Evolutionary conservation across 2,113 vertebrate genomes (phyloP), one percentile per base, ranked within the genome.

Genomic region (Prochilodus magdalenae): DNA sequence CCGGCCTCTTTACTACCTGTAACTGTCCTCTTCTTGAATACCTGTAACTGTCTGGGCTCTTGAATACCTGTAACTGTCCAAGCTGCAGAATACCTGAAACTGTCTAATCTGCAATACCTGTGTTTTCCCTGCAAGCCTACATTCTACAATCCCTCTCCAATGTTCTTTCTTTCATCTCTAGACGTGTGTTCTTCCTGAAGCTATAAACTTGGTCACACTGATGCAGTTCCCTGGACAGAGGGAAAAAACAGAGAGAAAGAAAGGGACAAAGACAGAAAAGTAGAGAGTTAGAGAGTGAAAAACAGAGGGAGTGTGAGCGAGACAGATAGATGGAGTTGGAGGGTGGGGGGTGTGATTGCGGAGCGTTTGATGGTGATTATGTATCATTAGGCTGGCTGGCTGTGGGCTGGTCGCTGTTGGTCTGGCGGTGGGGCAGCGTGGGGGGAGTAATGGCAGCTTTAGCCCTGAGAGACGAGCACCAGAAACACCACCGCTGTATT

Each of bases 301-400:
- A 44, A 44, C 40, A 44, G 40, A 44, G 24, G 18, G 15, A 12
- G 36, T 63, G 72, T 20, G 33, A n/a, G 15, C 26, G 30, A 80
- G 67, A 53, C 65, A 82, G 85, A 86, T 84, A 77, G 81, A 79
- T 74, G 69, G 71, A 59, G 73, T 16, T 18, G 29, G 67, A 77
- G 73, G 29, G 73, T 59, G 49, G 27, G 75, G 15, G 13, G 82
- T 67, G 82, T 86, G 88, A 92, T 85, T 76, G 88, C 84, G 75
- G 80, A 86, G 87, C 89, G 89, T 91, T 92, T 90, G 83, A 87
- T 40, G 77, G 87, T 81, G 85, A 89, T 94, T 92, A 91, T 93
- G 86, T 86, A 69, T 88, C 89, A 92, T 93, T 90, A 91, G 86
- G 76, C 75, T 40, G 87, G 83, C 77, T 73, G 53, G 88, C 87